These are phyloP conservation scores for Streptopelia turtur DNA, from an alignment of 2,797 vertebrate genomes.

Conservation along the genomic window DNA sequence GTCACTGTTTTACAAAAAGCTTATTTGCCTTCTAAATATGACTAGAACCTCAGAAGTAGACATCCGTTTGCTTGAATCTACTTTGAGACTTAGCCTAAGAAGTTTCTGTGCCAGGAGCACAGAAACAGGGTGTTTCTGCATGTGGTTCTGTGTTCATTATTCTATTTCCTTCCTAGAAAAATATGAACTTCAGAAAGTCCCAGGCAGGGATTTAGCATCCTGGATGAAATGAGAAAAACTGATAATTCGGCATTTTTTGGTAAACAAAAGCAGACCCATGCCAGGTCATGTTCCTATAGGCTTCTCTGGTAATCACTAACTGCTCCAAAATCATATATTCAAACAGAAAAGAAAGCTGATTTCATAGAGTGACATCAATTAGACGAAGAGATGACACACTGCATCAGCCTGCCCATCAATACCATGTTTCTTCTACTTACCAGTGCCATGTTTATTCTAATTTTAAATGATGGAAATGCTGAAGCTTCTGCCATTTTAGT, in stretches of 20 bases:
- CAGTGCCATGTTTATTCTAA: neutral
- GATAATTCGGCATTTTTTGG: neutral
- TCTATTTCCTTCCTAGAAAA: conserved; percentile 16
- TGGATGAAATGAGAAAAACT: neutral
- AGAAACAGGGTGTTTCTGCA: neutral
- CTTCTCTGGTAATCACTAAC: neutral
- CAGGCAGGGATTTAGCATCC: neutral
- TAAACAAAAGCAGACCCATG: neutral
- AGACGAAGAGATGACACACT: neutral
- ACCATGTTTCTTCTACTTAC: neutral
- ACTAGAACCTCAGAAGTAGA: too few relatives aligned
- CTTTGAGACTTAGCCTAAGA: too few relatives aligned
- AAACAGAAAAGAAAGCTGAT: neutral
- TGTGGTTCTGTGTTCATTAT: neutral
- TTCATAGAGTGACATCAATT: neutral
- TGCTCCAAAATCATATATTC: neutral
- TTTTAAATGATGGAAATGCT: neutral
- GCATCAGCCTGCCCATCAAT: neutral
- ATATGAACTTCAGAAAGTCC: neutral
- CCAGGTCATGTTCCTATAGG: neutral
- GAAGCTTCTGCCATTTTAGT: neutral
- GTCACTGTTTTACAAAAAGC: neutral
- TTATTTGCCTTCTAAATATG: too few relatives aligned
- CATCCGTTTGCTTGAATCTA: too few relatives aligned
- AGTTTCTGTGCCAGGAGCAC: too few relatives aligned